phyloP scores from a whole-genome alignment of 2,888 invertebrate species.

The Germaria angustata region DNA sequence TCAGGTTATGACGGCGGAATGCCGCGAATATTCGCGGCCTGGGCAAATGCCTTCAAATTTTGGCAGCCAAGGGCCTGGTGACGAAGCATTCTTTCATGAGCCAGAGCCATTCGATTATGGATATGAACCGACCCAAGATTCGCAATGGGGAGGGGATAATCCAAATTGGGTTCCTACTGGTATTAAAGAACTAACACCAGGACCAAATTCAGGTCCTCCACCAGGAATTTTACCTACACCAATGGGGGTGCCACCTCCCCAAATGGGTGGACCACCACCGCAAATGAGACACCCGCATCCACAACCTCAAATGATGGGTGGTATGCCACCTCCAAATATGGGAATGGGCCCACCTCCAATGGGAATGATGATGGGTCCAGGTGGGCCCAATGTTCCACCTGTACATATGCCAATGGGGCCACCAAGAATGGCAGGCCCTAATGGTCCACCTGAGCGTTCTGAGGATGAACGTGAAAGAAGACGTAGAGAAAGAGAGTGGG shows the following conservation, averaged over 20 bases:
- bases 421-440: conserved; percentile 70
- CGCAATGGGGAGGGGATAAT: conserved; percentile 84
- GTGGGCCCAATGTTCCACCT: conserved; percentile 67
- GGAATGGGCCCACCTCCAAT: conserved; percentile 71
- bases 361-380: conserved; percentile 73
- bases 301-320: conserved; percentile 70
- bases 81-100: conserved; percentile 80
- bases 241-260: conserved; percentile 75
- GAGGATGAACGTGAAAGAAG: conserved; percentile 77
- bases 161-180: conserved; percentile 84
- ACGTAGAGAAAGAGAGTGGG: conserved; percentile 79
- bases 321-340: conserved; percentile 74
- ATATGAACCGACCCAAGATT: conserved; percentile 87
- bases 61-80: conserved; percentile 75
- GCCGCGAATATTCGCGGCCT: conserved; percentile 88
- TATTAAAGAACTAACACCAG: conserved; percentile 86
- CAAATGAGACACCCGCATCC: conserved; percentile 68
- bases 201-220: conserved; percentile 79
- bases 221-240: conserved; percentile 76
- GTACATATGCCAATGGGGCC: conserved; percentile 75
- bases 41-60: conserved; percentile 81
- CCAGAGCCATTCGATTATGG: conserved; percentile 81
- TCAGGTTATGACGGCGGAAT: conserved; percentile 95
- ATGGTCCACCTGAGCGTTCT: conserved; percentile 56
- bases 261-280: conserved; percentile 73